Percentiles rank a stretch among this genome's conserved stretches.
phyloP scores from a whole-genome alignment of 2,113 vertebrate species.

The Pseudorasbora parva region DNA sequence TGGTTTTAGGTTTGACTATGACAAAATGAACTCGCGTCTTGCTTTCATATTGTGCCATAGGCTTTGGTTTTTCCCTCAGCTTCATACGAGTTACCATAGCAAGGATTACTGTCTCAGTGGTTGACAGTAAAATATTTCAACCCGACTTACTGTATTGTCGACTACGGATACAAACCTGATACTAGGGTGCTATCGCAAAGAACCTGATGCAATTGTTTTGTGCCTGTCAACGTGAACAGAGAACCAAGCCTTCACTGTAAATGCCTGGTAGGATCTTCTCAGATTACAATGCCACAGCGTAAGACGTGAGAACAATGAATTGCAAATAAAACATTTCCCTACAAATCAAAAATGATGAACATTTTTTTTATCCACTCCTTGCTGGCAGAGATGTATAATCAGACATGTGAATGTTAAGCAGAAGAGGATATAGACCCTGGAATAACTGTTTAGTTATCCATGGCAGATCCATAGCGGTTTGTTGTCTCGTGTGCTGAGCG shows the following conservation, averaged over 20 bases:
- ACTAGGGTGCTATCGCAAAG: not conserved
- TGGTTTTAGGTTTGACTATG: slow-evolving; percentile 51
- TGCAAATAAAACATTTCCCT: slow-evolving; percentile 12
- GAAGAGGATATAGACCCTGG: not conserved
- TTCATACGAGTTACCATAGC: slow-evolving; percentile 20
- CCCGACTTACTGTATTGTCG: slow-evolving; percentile 22
- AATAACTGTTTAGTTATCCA: slow-evolving; percentile 23
- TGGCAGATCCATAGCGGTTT: slow-evolving; percentile 9
- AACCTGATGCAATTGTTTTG: slow-evolving; percentile 6
- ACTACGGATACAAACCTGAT: slow-evolving; percentile 16
- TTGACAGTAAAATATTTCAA: slow-evolving; percentile 37
- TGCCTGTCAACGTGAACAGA: slow-evolving; percentile 6
- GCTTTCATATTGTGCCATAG: slow-evolving; percentile 35
- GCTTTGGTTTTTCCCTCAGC: slow-evolving; percentile 5
- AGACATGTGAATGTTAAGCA: slow-evolving; percentile 19
- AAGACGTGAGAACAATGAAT: slow-evolving; percentile 9
- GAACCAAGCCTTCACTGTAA: not conserved
- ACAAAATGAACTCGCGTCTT: slow-evolving; percentile 27
- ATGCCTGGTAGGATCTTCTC: slow-evolving; percentile 23
- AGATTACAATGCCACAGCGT: not conserved
- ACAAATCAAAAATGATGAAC: slow-evolving; percentile 10
- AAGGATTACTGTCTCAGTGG: slow-evolving; percentile 37
- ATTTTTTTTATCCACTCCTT: slow-evolving; percentile 17
- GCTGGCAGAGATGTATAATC: not conserved
- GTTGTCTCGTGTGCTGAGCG: slow-evolving; percentile 19